Evolutionary conservation across 2,797 vertebrate species (phyloP).

Genomic region (Centropyge bicolor): DNA sequence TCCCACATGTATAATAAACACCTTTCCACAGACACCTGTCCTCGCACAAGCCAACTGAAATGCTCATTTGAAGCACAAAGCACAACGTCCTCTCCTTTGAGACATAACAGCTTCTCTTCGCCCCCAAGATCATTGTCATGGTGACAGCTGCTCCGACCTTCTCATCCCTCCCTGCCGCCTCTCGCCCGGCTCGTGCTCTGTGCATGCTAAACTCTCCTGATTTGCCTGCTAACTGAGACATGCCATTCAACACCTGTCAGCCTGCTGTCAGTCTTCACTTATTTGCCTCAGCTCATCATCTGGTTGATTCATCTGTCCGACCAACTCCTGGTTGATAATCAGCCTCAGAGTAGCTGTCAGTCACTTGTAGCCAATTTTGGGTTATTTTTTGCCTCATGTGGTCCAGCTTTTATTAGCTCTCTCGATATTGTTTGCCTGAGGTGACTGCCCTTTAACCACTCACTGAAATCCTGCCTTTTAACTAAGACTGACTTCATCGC

Average conservation of each 20-base stretch:
- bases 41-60: background rate
- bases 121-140: constrained; percentile 30
- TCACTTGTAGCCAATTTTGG: no score
- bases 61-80: background rate
- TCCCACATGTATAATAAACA: background rate
- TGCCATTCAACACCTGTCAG: constrained; percentile 2
- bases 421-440: background rate
- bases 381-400: background rate
- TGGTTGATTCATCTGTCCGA: background rate
- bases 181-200: background rate
- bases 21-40: background rate
- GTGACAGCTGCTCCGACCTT: constrained; percentile 8
- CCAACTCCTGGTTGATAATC: background rate
- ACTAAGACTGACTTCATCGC: background rate
- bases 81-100: background rate
- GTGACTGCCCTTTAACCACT: background rate
- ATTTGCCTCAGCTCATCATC: background rate
- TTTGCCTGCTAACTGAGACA: constrained; percentile 8
- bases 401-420: background rate
- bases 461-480: background rate
- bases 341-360: background rate
- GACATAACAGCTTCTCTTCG: constrained; percentile 12
- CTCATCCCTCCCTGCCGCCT: background rate
- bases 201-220: background rate
- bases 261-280: background rate